Percentiles rank a stretch among this genome's conserved stretches.
Evolutionary conservation across 2,113 vertebrate species (phyloP).

Genomic region (Seriola dumerili): DNA sequence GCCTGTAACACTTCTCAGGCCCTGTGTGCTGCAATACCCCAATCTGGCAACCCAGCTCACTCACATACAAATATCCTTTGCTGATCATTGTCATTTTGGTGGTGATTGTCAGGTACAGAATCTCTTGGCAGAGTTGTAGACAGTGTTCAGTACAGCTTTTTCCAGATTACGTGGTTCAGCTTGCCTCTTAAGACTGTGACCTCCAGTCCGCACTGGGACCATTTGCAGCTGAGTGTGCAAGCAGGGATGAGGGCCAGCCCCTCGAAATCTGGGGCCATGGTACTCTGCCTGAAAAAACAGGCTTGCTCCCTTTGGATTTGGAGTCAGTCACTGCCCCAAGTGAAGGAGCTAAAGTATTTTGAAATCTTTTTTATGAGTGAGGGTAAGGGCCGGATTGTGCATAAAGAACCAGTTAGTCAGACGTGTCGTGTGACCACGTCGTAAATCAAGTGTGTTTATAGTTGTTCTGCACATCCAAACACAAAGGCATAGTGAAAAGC

Average conservation of each 20-base stretch:
- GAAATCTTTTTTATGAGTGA: not conserved
- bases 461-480: not conserved
- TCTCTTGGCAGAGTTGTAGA: no score
- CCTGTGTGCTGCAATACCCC: slow-evolving; percentile 83
- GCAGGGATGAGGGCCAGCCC: not conserved
- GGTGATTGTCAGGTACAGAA: not conserved
- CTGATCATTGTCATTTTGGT: not conserved
- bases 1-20: slow-evolving; percentile 82
- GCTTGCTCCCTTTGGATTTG: not conserved
- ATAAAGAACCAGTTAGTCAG: not conserved
- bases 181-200: not conserved
- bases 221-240: not conserved
- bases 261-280: not conserved
- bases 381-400: not conserved
- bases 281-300: not conserved
- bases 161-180: not conserved
- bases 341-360: not conserved
- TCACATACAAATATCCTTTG: slow-evolving; percentile 88
- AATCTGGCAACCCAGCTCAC: slow-evolving; percentile 80
- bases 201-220: not conserved
- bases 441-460: not conserved
- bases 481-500: not conserved
- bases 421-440: not conserved
- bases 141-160: not conserved
- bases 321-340: not conserved